A percentile compares a stretch with the other conserved stretches of the same genome.
These are phyloP conservation scores for Melanotaenia duboulayi DNA, from an alignment of 2,113 vertebrate species.

Conservation along the genomic window DNA sequence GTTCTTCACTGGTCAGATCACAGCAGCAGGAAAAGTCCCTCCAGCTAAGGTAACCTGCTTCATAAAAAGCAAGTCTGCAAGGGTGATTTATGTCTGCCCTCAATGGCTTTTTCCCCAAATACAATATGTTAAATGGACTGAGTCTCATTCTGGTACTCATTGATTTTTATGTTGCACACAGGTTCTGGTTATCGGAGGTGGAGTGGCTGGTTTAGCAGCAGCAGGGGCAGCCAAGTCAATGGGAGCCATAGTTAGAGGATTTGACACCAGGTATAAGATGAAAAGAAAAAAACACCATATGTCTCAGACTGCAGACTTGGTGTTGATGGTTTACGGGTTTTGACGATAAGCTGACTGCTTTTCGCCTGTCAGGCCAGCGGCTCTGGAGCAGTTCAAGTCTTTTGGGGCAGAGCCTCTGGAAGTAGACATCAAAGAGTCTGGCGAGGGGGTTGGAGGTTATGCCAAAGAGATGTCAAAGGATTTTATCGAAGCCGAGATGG, in stretches of 20 bases:
- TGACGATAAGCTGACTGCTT: constrained; percentile 3
- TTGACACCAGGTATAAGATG: constrained; percentile 81
- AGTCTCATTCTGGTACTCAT: not conserved
- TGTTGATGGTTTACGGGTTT: not conserved
- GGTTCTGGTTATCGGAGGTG: constrained; percentile 87
- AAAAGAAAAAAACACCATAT: no score
- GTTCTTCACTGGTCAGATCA: constrained; percentile 84
- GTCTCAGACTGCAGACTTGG: not conserved
- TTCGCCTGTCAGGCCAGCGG: constrained; percentile 72
- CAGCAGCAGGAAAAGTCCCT: constrained; percentile 81
- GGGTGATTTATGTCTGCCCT: not conserved
- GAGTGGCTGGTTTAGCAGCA: constrained; percentile 85
- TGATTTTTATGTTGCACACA: constrained; percentile 38
- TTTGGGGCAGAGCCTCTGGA: constrained; percentile 82
- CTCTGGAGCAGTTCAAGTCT: constrained; percentile 84
- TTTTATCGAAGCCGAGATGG: constrained; percentile 84
- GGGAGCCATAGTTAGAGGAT: constrained; percentile 85
- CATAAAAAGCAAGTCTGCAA: not conserved
- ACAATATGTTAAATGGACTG: not conserved
- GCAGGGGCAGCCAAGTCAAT: constrained; percentile 87
- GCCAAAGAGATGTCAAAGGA: constrained; percentile 85
- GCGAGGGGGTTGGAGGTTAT: constrained; percentile 81
- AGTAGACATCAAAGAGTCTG: constrained; percentile 78
- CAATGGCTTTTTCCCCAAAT: not conserved
- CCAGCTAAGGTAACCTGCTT: constrained; percentile 76